These are phyloP conservation scores for Pterois miles DNA, from an alignment of 2,797 vertebrate species.

Conservation along the genomic window DNA sequence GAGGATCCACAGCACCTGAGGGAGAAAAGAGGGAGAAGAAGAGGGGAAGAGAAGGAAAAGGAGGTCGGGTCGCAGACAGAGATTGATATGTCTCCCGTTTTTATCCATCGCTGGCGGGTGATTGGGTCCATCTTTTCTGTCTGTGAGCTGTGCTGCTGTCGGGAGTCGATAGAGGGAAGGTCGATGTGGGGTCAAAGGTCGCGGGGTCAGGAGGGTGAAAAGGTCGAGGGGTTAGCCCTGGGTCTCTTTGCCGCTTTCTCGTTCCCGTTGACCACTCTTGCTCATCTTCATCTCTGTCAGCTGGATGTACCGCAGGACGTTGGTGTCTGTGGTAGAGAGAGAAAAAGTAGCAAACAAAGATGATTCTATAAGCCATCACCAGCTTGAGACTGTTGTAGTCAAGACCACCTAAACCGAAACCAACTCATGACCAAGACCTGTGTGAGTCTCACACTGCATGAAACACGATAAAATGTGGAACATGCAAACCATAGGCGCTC, in stretches of 20 bases:
- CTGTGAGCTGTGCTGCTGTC: constrained; percentile 59
- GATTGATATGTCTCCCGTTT: constrained; percentile 62
- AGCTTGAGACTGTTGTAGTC: too few relatives aligned
- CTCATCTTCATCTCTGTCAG: constrained; percentile 96
- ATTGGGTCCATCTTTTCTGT: constrained; percentile 59
- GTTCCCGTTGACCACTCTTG: constrained; percentile 85
- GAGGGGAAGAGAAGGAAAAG: constrained; percentile 31
- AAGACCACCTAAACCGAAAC: too few relatives aligned
- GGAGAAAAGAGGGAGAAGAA: constrained; percentile 56
- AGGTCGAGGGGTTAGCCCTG: constrained; percentile 74
- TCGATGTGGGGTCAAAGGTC: constrained; percentile 48
- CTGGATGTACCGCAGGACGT: constrained; percentile 94
- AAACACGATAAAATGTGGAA: too few relatives aligned
- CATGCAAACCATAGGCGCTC: too few relatives aligned
- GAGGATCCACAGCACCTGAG: constrained; percentile 77
- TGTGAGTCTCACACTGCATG: too few relatives aligned
- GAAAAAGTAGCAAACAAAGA: too few relatives aligned
- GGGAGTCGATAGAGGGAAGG: constrained; percentile 44
- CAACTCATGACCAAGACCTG: too few relatives aligned
- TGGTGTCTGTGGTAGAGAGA: constrained; percentile 86
- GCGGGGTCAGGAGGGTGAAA: constrained; percentile 32
- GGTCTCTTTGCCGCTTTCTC: constrained; percentile 85
- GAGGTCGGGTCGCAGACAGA: constrained; percentile 46
- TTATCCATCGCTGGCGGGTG: constrained; percentile 44
- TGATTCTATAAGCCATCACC: too few relatives aligned